Base-by-base conservation (phyloP, 1,140 invertebrate genomes). In the Drosophila trapezifrons region DNA sequence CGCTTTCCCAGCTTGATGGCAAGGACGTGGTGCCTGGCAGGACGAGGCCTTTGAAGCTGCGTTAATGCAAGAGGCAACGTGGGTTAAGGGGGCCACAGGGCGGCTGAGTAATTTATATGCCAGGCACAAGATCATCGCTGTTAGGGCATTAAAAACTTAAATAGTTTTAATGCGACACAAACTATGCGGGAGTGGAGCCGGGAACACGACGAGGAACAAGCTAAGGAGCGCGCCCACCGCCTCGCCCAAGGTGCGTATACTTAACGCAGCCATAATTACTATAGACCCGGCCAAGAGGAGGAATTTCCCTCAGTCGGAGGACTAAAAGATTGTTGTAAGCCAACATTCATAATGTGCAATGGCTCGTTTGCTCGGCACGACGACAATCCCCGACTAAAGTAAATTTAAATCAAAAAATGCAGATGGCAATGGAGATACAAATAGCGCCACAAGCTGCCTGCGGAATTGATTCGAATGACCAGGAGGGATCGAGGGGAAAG, bases 101-200 rank as follows among this genome's bases (percentile, higher is more conserved):
- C 42, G 57, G 27, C 46, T 74, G 58, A 69, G 80, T 70, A 89
- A 89, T 89, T 89, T 89, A 89, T 89, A 89, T 89, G 84, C 84
- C 85, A 79, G 57, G 74, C 84, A 84, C 80, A 80, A 84, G 84
- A 89, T 89, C 84, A 90, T 74, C 81, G 51, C 85, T 89, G 84
- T 89, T 89, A 65, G 59, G 77, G 84, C 84, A 89, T 89, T 89
- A 89, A 89, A 89, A 89, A 84, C 84, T 87, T 87, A 89, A 89
- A 89, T 89, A 89, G 84, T 89, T 89, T 89, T 89, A 89, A 89
- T 84, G 81, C 85, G 77, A 67, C 80, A 58, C 35, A 89, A 86
- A 86, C 66, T 86, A 86, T 81, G 81, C 73, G 67, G 64, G 20
- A 78, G 71, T 54, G 15, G 13, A 69, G 46, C 32, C 29, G n/a